Conservation (phyloP, 2,888 invertebrate species). For the Sinhomidia bicolor region DNA sequence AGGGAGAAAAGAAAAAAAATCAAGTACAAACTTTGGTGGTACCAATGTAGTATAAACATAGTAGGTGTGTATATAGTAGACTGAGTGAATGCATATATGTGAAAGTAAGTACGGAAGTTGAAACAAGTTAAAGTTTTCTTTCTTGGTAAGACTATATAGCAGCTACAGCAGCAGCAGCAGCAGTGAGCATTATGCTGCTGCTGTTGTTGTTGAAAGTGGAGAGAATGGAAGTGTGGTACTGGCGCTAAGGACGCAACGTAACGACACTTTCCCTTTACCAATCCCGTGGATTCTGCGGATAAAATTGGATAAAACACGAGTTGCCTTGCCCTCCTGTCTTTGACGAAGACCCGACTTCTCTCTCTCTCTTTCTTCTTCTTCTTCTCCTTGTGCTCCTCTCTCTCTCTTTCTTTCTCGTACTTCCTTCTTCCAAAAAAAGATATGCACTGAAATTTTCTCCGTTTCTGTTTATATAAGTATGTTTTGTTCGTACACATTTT, state of each 20-base stretch:
- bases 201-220: slow-evolving; percentile 65
- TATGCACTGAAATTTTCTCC: slow-evolving; percentile 15
- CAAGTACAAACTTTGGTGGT: slow-evolving; percentile 19
- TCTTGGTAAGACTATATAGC: background rate
- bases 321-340: slow-evolving; percentile 72
- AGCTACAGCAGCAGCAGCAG: background rate
- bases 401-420: slow-evolving; percentile 29
- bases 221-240: slow-evolving; percentile 58
- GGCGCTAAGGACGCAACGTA: slow-evolving; percentile 74
- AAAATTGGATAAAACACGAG: slow-evolving; percentile 72
- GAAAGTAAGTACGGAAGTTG: slow-evolving; percentile 16
- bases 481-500: background rate
- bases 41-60: too few relatives aligned
- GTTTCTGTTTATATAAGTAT: background rate
- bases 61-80: background rate
- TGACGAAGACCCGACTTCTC: slow-evolving; percentile 70
- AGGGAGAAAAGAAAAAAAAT: background rate
- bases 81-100: background rate
- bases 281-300: slow-evolving; percentile 74
- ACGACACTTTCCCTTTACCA: slow-evolving; percentile 75
- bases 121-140: slow-evolving; percentile 10
- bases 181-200: slow-evolving; percentile 40
- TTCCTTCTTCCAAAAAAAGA: slow-evolving; percentile 40
- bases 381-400: slow-evolving; percentile 23
- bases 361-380: too few relatives aligned